Evolutionary conservation across 2,888 invertebrate species (phyloP).

Genomic region (Drosophila siamana): DNA sequence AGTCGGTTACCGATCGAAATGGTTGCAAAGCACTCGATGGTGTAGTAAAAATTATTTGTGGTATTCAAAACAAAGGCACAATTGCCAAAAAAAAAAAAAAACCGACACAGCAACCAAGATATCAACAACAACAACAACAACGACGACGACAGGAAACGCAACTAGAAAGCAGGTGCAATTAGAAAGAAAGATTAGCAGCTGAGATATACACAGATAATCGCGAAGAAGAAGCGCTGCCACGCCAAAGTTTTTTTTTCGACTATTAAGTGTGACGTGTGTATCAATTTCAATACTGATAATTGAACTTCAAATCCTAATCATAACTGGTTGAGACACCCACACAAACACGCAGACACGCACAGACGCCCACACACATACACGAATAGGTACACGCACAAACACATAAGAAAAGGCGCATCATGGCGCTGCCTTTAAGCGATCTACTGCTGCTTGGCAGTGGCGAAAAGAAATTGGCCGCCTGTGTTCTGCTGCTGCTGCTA

Average conservation of each 20-base stretch:
- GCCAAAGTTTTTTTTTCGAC: slow-evolving; percentile 15
- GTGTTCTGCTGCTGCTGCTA: slow-evolving; percentile 89
- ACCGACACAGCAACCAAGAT: slow-evolving; percentile 25
- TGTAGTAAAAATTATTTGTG: slow-evolving; percentile 6
- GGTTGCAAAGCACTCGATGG: slow-evolving; percentile 17
- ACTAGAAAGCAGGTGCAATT: slow-evolving; percentile 43
- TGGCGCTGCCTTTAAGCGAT: slow-evolving; percentile 79
- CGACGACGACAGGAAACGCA: slow-evolving; percentile 17
- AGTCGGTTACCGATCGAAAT: slow-evolving; percentile 56
- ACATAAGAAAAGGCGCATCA: slow-evolving; percentile 32
- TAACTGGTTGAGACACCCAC: slow-evolving; percentile 44
- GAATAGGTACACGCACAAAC: background rate
- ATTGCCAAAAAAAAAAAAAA: slow-evolving; percentile 57
- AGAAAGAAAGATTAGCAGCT: slow-evolving; percentile 56
- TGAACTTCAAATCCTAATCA: slow-evolving; percentile 12
- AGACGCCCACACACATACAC: slow-evolving; percentile 18
- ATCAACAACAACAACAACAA: slow-evolving; percentile 23
- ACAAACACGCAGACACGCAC: slow-evolving; percentile 17
- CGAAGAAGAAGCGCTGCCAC: slow-evolving; percentile 36
- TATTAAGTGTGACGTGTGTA: slow-evolving; percentile 58
- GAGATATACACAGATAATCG: slow-evolving; percentile 30
- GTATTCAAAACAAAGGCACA: background rate
- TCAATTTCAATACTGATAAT: slow-evolving; percentile 14
- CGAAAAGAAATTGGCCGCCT: slow-evolving; percentile 89
- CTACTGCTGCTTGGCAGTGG: slow-evolving; percentile 74